Evolutionary conservation across 2,797 vertebrate species (phyloP).

Genomic region (Lophotriccus pileatus): DNA sequence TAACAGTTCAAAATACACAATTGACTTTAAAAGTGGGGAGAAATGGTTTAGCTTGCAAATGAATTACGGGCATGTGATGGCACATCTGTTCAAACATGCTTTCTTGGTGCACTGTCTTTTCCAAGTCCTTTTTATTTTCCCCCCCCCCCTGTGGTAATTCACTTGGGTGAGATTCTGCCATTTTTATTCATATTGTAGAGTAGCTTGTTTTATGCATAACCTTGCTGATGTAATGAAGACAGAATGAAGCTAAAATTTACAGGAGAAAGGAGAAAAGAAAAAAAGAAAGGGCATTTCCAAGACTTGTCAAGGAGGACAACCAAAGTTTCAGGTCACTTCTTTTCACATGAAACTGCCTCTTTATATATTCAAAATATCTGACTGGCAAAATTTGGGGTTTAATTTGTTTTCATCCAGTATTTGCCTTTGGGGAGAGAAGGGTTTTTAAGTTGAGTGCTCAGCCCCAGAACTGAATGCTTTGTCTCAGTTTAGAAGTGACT

Average conservation of each 20-base stretch:
- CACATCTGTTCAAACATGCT: neutral
- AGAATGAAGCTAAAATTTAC: neutral
- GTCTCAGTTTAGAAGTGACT: neutral
- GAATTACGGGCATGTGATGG: neutral
- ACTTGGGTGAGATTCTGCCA: neutral
- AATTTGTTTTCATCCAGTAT: neutral
- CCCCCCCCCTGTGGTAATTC: neutral
- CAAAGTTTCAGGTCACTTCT: constrained; percentile 2
- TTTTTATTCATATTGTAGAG: neutral
- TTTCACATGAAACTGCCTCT: neutral
- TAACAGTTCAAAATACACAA: neutral
- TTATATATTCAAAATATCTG: neutral
- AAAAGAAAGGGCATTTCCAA: neutral
- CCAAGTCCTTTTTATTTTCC: neutral
- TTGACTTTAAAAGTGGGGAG: neutral
- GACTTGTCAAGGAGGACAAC: neutral
- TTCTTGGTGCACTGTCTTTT: neutral
- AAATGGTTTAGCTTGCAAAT: constrained; percentile 1
- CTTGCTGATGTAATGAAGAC: neutral
- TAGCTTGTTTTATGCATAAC: neutral
- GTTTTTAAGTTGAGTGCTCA: constrained; percentile 8
- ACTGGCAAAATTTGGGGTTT: neutral
- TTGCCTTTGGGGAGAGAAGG: neutral
- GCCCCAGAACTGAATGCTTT: neutral
- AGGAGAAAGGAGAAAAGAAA: neutral